Conservation (phyloP, 2,113 vertebrate genomes). For the rabbit (Oryctolagus cuniculus) region DNA sequence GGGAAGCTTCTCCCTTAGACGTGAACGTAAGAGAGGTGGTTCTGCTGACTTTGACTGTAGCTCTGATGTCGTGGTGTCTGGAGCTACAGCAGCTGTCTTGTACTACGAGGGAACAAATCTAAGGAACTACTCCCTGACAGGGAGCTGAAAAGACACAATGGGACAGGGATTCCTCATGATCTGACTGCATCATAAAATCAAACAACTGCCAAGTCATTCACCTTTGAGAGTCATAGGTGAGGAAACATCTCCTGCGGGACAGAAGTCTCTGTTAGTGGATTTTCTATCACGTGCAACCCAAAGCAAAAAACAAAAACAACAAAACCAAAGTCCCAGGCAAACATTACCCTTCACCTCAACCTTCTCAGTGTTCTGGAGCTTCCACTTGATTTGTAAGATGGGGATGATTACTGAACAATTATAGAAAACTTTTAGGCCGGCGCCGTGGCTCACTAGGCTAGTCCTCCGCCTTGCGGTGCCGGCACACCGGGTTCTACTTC, state of each 20-base stretch:
- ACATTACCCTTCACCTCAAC: neutral
- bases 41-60: neutral
- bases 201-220: neutral
- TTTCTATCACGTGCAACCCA: neutral
- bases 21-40: neutral
- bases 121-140: neutral
- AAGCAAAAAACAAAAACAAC: neutral
- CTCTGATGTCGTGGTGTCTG: neutral
- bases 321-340: too few species aligned
- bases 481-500: too few species aligned
- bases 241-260: too few species aligned
- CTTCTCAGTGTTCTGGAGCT: neutral
- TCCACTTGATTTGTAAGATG: neutral
- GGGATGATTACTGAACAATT: neutral
- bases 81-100: neutral
- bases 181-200: too few species aligned
- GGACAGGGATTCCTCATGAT: neutral
- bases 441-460: too few species aligned
- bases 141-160: neutral
- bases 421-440: too few species aligned
- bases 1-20: neutral
- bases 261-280: neutral
- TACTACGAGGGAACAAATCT: neutral
- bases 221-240: neutral
- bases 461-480: too few species aligned